phyloP scores from a whole-genome alignment of 53 echinoderm and acorn worm species.

The Temnopleurus reevesii region DNA sequence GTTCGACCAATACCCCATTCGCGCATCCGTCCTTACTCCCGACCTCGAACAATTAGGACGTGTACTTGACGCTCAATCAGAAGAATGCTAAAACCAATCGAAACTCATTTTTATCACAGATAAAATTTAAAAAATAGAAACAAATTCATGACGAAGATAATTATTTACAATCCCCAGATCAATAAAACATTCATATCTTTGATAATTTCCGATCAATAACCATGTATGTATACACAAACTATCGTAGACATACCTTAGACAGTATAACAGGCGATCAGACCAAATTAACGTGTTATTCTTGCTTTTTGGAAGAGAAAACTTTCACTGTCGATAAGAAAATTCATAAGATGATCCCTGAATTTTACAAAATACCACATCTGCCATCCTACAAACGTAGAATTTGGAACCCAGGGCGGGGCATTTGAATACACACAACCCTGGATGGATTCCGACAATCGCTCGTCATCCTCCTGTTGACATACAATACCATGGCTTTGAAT shows the following conservation, averaged over 20 bases:
- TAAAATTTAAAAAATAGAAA: neutral
- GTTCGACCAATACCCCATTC: conserved; percentile 66
- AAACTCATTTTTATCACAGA: neutral
- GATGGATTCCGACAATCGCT: neutral
- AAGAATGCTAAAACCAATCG: neutral
- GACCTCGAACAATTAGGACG: conserved; percentile 36
- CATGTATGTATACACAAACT: neutral
- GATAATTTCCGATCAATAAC: neutral
- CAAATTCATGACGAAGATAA: neutral
- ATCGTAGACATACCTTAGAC: neutral
- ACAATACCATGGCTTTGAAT: neutral
- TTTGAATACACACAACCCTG: conserved; percentile 28
- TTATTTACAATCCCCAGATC: neutral
- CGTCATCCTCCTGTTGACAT: conserved; percentile 21
- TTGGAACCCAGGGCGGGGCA: conserved; percentile 40
- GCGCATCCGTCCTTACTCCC: conserved; percentile 30
- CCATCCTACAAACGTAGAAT: conserved; percentile 32
- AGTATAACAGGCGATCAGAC: neutral
- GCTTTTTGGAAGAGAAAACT: neutral
- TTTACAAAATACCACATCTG: conserved; percentile 53
- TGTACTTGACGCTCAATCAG: neutral
- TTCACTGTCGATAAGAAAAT: neutral
- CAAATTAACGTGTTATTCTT: neutral
- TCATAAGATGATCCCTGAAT: conserved; percentile 60
- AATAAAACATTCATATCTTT: neutral